Conservation (phyloP, 2,888 invertebrate species). For the Drosophila sordidula region DNA sequence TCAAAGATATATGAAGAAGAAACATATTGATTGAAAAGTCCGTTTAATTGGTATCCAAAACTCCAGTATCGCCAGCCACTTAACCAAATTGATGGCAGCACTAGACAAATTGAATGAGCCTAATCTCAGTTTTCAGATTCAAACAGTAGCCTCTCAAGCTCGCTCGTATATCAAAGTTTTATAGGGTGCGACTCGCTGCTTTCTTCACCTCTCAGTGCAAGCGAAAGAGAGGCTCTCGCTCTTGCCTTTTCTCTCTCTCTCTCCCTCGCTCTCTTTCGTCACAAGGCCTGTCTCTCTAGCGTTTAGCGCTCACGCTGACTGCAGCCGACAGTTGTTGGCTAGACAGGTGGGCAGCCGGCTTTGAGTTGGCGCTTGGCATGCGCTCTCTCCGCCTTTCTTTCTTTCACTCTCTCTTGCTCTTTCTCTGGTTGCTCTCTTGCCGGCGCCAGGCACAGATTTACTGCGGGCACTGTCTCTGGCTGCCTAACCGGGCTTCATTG, state of each 20-base stretch:
- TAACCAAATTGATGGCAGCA: neutral
- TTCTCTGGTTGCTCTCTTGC: conserved; percentile 12
- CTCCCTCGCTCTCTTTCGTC: neutral
- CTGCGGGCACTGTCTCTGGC: conserved; percentile 9
- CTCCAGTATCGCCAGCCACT: conserved; percentile 4
- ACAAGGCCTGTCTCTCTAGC: neutral
- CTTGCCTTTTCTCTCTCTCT: too few relatives aligned
- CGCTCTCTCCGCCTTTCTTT: conserved; percentile 5
- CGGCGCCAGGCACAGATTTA: conserved; percentile 22
- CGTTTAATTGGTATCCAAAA: neutral
- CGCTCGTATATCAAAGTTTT: conserved; percentile 7
- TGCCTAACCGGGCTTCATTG: conserved; percentile 52
- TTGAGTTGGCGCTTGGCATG: neutral
- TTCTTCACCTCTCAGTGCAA: conserved; percentile 37
- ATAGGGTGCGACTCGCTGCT: conserved; percentile 30
- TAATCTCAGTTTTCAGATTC: neutral
- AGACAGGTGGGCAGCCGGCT: conserved; percentile 16
- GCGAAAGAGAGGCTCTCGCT: conserved; percentile 3
- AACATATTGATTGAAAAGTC: neutral
- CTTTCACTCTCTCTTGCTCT: conserved; percentile 5
- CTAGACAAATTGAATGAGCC: conserved; percentile 7
- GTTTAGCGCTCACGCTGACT: conserved; percentile 1
- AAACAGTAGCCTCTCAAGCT: conserved; percentile 21
- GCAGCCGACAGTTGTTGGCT: conserved; percentile 6
- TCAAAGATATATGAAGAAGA: neutral